phyloP scores from a whole-genome alignment of 2,113 vertebrate species.

The Tragelaphus imberbis region DNA sequence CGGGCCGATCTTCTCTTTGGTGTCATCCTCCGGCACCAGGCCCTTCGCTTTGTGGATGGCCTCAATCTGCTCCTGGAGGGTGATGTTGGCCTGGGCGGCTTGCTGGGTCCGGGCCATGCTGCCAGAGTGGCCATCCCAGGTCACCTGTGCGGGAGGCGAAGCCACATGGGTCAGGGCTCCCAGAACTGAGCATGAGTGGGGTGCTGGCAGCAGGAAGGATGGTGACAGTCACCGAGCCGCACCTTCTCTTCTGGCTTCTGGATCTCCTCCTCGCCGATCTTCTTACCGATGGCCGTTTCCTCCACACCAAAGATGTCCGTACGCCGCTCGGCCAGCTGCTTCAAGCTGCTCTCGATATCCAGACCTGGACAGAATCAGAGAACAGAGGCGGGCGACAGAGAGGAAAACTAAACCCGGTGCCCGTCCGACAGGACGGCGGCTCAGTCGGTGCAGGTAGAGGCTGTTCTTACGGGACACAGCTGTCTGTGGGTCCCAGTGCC shows the following conservation, averaged over 20 bases:
- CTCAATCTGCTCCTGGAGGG: constrained; percentile 99
- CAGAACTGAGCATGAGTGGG: neutral
- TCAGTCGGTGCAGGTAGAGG: neutral
- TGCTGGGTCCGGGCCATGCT: constrained; percentile 99
- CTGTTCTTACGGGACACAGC: neutral
- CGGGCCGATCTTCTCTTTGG: constrained; percentile 97
- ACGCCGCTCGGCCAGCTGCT: constrained; percentile 98
- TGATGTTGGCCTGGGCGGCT: constrained; percentile 98
- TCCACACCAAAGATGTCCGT: constrained; percentile 99
- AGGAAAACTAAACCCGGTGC: neutral
- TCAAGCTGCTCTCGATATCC: constrained; percentile 99
- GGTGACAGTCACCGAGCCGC: neutral
- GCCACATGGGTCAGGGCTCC: neutral
- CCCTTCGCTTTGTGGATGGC: constrained; percentile 99
- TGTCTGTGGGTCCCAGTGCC: neutral
- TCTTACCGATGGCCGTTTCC: constrained; percentile 98
- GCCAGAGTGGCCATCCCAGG: constrained; percentile 98
- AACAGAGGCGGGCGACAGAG: neutral
- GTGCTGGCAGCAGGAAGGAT: accelerated
- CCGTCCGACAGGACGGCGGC: neutral
- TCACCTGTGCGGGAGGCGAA: constrained; percentile 83
- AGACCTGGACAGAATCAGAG: constrained; percentile 78
- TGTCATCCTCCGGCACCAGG: constrained; percentile 96
- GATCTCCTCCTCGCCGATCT: constrained; percentile 99
- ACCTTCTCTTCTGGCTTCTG: constrained; percentile 99